Evolutionary conservation across 2,113 vertebrate species (phyloP), one percentile per base, ranked within the genome.

Genomic region (Bettongia penicillata): DNA sequence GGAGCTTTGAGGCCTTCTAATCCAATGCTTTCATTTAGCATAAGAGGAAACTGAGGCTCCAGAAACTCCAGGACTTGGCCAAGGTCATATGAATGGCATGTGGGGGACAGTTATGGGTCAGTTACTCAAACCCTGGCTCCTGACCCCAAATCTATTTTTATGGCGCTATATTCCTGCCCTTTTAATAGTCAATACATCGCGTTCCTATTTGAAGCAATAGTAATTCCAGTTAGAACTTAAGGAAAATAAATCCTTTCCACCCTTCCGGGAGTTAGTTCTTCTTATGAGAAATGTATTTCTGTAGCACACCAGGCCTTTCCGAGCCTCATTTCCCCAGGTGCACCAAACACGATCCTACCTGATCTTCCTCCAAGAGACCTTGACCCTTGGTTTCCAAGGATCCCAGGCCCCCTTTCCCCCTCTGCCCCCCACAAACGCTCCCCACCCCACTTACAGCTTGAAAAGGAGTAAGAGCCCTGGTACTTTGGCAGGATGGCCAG

Each of bases 401-500:
- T 48, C 48, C 48, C 48, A 48, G 48, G 48, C 48, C 48, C 48
- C 48, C 48, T 48, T 48, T 3, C 48, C 48, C 48, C 48, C 48
- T 3, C 2, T 48, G n/a, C n/a, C 48, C 48, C 48, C 48, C 48
- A 48, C 48, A 48, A 48, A 48, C 48, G 2, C 48, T 48, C 48
- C 48, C 48, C 48, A 48, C 61, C 6, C 4, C 19, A 23, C 12
- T 2, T 52, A 16, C 53, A 16, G 19, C 61, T 92, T 28, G 1
- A 57, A 23, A 96, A 90, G 92, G 93, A 77, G 19, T 22, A 0
- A 24, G 47, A 3, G 53, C 95, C 95, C 31, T 0, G 94, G 94
- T 96, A 91, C 22, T 96, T 97, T 50, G 61, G 57, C 2, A 28
- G 8, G 97, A 93, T 0, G 6, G 2, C 14, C 98, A 98, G 96